Base-by-base conservation (phyloP, 2,888 invertebrate species). In the Cyrtodaria siliqua region DNA sequence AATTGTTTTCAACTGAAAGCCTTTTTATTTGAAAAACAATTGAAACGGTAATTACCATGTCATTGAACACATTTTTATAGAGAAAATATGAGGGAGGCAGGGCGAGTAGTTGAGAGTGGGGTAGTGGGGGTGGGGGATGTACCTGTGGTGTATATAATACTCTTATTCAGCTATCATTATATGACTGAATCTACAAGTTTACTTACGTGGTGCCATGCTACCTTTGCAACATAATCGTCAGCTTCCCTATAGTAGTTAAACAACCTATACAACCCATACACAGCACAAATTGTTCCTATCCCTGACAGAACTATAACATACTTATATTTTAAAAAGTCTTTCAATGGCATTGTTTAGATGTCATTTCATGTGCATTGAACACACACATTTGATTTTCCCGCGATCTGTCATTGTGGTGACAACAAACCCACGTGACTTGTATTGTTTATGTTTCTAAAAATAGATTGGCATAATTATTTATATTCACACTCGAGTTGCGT, bases 241-340 rank as follows among this genome's bases (percentile, higher is more conserved):
- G 52, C 40, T 26, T 64, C 18, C 16, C 33, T 38, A 2, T 38
- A 47, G 27, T 27, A 38, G 18, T 27, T 47, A 40, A 62, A 9
- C 16, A 76, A n/a, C 29, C 23, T 57, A 24, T 76, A 71, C 23
- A 70, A n/a, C 12, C 62, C 62, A 29, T 67, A 71, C 18, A 50
- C 26, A 47, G 52, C 47, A 18, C 55, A 44, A 24, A 66, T 20
- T 18, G 62, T 47, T 3, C 70, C 76, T 26, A 71, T 50, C 24
- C 71, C 59, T 50, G 12, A 67, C 6, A 27, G 64, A 33, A 20
- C 27, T n/a, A 33, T 64, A 63, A 49, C 33, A 40, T 14, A 18
- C 16, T 27, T 26, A 1, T 56, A 56, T 53, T 53, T 23, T 18
- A 16, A 20, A 8, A 9, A 49, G 38, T 33, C 0, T 24, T 14